These are phyloP conservation scores for Tympanoctomys barrerae DNA, from an alignment of 2,797 vertebrate genomes.

Conservation along the genomic window DNA sequence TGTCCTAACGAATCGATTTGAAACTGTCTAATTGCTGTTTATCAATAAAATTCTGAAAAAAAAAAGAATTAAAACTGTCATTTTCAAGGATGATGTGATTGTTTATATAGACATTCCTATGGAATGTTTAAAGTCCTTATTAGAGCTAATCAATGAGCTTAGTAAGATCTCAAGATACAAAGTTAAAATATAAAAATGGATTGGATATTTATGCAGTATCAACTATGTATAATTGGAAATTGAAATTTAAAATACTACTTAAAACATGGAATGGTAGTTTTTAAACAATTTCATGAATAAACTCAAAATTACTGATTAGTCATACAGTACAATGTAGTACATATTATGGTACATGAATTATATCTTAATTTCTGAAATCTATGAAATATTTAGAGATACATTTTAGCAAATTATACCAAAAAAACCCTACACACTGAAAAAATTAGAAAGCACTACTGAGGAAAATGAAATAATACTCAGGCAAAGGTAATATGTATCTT, in stretches of 20 bases:
- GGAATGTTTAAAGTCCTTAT: background rate
- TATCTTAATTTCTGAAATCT: background rate
- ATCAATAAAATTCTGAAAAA: too few relatives aligned
- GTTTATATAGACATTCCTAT: background rate
- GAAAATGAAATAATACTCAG: constrained; percentile 14
- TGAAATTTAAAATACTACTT: constrained; percentile 29
- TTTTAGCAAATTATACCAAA: background rate
- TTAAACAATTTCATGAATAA: background rate
- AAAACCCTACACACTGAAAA: constrained; percentile 26
- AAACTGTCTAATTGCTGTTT: too few relatives aligned
- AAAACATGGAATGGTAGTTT: background rate
- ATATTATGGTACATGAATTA: background rate
- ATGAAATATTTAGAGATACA: background rate
- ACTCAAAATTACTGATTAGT: background rate
- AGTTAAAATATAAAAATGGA: background rate
- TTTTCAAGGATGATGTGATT: constrained; percentile 1
- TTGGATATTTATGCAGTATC: background rate
- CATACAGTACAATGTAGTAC: background rate
- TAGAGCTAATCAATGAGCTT: background rate
- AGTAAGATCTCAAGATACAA: background rate
- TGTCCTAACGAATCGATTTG: too few relatives aligned
- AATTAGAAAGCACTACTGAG: background rate
- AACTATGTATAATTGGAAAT: constrained; percentile 1
- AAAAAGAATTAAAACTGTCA: background rate
- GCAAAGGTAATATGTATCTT: background rate